phyloP scores from a whole-genome alignment of 2,888 invertebrate genomes.

The Agriotes lineatus region DNA sequence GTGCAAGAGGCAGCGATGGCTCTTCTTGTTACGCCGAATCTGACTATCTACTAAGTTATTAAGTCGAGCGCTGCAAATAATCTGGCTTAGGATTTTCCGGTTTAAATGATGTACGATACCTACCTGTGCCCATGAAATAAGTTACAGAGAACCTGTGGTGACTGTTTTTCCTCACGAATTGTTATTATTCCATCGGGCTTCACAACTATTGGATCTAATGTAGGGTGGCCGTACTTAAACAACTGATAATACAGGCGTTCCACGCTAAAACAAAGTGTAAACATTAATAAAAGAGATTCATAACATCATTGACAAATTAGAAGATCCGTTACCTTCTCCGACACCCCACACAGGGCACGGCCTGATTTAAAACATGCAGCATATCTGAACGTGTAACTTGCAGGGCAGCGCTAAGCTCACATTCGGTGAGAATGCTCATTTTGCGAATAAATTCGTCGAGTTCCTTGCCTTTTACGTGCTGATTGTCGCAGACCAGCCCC shows the following conservation, averaged over 20 bases:
- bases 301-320: too few relatives aligned
- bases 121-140: constrained; percentile 91
- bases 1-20: constrained; percentile 89
- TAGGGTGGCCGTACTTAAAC: constrained; percentile 86
- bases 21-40: constrained; percentile 87
- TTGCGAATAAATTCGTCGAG: constrained; percentile 88
- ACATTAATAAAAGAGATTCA: neutral
- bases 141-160: constrained; percentile 85
- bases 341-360: constrained; percentile 95
- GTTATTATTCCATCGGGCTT: constrained; percentile 82
- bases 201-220: constrained; percentile 87
- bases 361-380: constrained; percentile 87
- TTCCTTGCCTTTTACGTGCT: constrained; percentile 84
- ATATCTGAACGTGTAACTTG: constrained; percentile 87
- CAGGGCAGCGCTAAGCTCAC: constrained; percentile 84
- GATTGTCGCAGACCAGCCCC: constrained; percentile 86
- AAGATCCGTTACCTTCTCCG: constrained; percentile 84
- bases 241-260: constrained; percentile 90
- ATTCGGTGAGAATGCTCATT: constrained; percentile 80
- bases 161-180: constrained; percentile 83
- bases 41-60: constrained; percentile 84
- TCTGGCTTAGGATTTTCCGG: too few relatives aligned
- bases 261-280: constrained; percentile 73
- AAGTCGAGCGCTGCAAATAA: constrained; percentile 74
- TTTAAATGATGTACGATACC: neutral